Evolutionary conservation across 2,888 invertebrate species (phyloP), one percentile per base, ranked within the genome.

Genomic region (Iphiclides podalirius): DNA sequence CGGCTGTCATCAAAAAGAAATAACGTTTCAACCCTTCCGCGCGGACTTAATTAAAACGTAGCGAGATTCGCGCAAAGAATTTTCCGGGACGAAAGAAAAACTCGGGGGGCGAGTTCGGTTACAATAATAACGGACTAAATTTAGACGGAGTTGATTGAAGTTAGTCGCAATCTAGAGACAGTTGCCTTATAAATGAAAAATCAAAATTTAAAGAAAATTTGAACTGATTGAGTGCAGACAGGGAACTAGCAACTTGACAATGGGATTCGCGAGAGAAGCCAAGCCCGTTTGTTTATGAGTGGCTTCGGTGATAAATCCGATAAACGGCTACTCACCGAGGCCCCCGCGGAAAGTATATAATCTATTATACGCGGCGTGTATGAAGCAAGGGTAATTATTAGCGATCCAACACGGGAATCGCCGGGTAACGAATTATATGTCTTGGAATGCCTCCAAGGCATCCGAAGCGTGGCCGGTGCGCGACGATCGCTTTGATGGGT

Each of bases 1-100:
- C 79, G 84, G 75, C 72, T 81, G 81, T 81, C 83, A 81, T 86
- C 79, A 82, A 84, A 83, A 81, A 79, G 78, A 73, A 82, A 83
- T 82, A 79, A 84, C 73, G 73, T 69, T 69, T 68, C 65, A 66
- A 68, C 70, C 79, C 80, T 82, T 82, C 78, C 80, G 70, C 62
- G 58, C 57, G 58, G 77, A 85, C 78, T 83, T 78, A 85, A 85
- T 87, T 85, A 83, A 81, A 81, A 78, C 70, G 60, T 66, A 66
- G 65, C 61, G 60, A 60, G 60, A 64, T 61, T 45, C 53, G 47
- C 48, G 64, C 61, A 67, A 64, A 66, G 48, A 61, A 60, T 38
- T 15, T 12, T 12, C 4, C 23, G n/a, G 58, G 48, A 11, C 8
- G 56, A 54, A 56, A 57, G 58, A 60, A 61, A 46, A 42, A 51